These are phyloP conservation scores for Epinephelus malabaricus DNA, from an alignment of 2,797 vertebrate genomes.

Conservation along the genomic window DNA sequence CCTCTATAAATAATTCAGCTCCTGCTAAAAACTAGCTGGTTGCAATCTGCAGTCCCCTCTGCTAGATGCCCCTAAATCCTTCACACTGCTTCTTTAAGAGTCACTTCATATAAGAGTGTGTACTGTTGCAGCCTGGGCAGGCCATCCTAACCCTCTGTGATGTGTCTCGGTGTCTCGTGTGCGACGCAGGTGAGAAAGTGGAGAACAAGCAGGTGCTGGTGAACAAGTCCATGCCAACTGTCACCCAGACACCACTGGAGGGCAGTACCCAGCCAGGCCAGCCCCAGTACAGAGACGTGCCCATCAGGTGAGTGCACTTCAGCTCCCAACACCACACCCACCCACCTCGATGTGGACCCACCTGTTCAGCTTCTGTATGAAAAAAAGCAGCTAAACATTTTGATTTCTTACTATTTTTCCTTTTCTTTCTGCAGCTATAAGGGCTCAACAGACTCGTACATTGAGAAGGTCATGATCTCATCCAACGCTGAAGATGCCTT, in stretches of 20 bases:
- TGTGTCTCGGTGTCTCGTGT: constrained; percentile 25
- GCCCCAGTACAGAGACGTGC: constrained; percentile 97
- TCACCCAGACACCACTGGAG: constrained; percentile 97
- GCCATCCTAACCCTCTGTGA: neutral
- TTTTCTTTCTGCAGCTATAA: constrained; percentile 90
- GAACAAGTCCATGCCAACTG: constrained; percentile 99
- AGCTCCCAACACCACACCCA: constrained; percentile 12
- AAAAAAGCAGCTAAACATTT: neutral
- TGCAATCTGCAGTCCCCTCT: too few species aligned
- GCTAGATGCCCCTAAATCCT: too few species aligned
- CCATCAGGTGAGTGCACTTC: constrained; percentile 90
- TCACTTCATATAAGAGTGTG: neutral
- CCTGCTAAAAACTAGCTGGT: too few species aligned
- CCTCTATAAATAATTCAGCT: too few species aligned
- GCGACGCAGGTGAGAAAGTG: constrained; percentile 92
- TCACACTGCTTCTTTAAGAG: neutral
- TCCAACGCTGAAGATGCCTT: constrained; percentile 99
- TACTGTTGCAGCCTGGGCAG: too few species aligned
- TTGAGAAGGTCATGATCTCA: constrained; percentile 99
- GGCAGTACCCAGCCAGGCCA: constrained; percentile 93
- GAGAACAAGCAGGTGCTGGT: constrained; percentile 98
- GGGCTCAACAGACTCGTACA: constrained; percentile 97
- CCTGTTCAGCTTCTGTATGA: neutral
- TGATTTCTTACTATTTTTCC: neutral
- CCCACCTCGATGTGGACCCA: neutral